Conservation (phyloP, 2,113 vertebrate species). For the Blennius ocellaris region DNA sequence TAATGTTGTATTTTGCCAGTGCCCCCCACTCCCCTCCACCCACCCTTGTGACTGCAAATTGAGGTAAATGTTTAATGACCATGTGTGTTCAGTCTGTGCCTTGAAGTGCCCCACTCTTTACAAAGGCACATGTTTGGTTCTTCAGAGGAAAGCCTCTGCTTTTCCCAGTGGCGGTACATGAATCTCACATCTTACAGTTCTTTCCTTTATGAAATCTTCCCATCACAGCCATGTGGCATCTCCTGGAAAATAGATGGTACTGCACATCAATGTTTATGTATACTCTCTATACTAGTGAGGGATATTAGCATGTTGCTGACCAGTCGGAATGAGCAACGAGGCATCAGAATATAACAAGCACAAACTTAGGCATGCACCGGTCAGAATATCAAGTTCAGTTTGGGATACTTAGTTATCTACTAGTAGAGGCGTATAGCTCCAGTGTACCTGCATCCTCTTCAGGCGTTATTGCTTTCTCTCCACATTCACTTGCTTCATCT, state of each 20-base stretch:
- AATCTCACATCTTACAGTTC: background rate
- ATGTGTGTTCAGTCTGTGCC: conserved; percentile 25
- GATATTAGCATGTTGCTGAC: conserved; percentile 53
- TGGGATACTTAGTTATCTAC: conserved; percentile 3
- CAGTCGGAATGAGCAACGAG: conserved; percentile 38
- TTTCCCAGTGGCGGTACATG: background rate
- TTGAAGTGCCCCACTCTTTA: conserved; percentile 26
- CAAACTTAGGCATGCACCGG: conserved; percentile 5
- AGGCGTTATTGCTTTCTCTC: conserved; percentile 11
- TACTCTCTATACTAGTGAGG: background rate
- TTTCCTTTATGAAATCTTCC: background rate
- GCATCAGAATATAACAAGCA: conserved; percentile 17
- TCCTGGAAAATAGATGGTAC: background rate
- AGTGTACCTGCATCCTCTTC: background rate
- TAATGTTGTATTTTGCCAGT: conserved; percentile 49
- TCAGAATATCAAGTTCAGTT: conserved; percentile 11
- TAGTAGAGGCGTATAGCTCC: background rate
- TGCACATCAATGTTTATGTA: conserved; percentile 16
- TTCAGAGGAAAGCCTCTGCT: background rate
- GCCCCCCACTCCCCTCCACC: background rate
- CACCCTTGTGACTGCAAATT: conserved; percentile 26
- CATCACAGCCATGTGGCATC: background rate
- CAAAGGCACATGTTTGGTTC: conserved; percentile 19
- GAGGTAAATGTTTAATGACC: conserved; percentile 72
- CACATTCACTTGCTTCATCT: conserved; percentile 30